Evolutionary conservation across 2,797 vertebrate species (phyloP), one percentile per base, ranked within the genome.

Genomic region (Sebastes vulpes): DNA sequence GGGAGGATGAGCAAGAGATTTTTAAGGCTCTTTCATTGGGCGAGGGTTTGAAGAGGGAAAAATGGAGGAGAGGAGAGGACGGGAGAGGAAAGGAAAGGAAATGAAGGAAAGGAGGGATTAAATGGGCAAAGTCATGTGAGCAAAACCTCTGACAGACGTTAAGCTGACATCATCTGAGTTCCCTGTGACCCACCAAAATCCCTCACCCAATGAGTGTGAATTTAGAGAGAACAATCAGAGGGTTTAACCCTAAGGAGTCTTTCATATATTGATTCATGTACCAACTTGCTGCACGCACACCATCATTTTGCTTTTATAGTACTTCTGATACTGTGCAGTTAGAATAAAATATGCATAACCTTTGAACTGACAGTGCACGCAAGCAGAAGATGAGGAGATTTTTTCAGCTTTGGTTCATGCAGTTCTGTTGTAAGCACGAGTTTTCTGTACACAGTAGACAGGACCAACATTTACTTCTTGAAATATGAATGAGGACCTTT

Each of bases 401-500:
- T 70, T 31, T 76, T 69, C 57, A 48, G 65, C 12, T 65, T 54
- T 58, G 18, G 38, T 60, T 68, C 32, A 31, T 32, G 21, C 20
- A 29, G 35, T 65, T 67, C 16, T 70, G 38, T 29, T 67, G 60
- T 60, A 28, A 71, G 59, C 56, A 54, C 23, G 61, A 52, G 81
- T 54, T 66, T 42, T 78, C 20, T 21, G 77, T 28, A 57, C 59
- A 77, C 64, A 65, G 72, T 16, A 28, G 60, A 84, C 10, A 48
- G 53, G 28, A 54, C 59, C 53, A 80, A 6, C 65, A 64, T 89
- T 81, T 79, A 46, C 61, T 25, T 84, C 56, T 64, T 92, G 65
- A 92, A 94, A 91, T 85, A 91, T 92, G 63, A 83, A 91, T 91
- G 81, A 79, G 68, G 72, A 80, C 85, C 69, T 90, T 87, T 89